A percentile compares a stretch with the other conserved stretches of the same genome.
These are phyloP conservation scores for Bucorvus abyssinicus DNA, from an alignment of 2,797 vertebrate genomes.

Conservation along the genomic window DNA sequence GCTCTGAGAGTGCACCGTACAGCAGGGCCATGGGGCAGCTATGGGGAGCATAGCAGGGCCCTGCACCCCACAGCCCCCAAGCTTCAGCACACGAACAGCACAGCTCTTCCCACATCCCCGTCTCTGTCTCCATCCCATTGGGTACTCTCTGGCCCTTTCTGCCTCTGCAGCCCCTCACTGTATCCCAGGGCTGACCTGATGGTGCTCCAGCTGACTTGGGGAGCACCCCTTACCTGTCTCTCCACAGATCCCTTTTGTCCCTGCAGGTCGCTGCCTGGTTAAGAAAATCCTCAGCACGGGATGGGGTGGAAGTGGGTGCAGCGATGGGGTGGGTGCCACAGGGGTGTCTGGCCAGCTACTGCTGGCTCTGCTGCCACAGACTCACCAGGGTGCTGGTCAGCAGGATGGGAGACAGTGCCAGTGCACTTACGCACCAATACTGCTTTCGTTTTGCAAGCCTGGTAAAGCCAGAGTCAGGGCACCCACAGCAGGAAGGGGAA, in stretches of 20 bases:
- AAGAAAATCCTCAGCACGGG: neutral
- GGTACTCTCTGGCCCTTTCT: neutral
- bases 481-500: conserved; percentile 44
- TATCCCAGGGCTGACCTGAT: neutral
- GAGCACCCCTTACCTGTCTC: neutral
- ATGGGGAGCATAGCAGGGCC: no score
- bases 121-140: no score
- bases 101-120: neutral
- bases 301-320: neutral
- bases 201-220: accelerated
- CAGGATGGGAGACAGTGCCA: neutral
- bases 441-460: neutral
- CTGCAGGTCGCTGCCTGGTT: neutral
- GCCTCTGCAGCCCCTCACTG: accelerated
- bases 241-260: accelerated
- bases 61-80: neutral
- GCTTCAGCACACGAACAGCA: neutral
- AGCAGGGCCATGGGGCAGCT: accelerated
- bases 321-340: accelerated
- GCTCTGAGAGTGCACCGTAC: neutral
- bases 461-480: neutral
- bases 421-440: accelerated
- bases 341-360: neutral
- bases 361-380: accelerated
- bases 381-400: neutral